Conservation (phyloP, 2,797 vertebrate genomes). For the Anabacerthia variegaticeps region DNA sequence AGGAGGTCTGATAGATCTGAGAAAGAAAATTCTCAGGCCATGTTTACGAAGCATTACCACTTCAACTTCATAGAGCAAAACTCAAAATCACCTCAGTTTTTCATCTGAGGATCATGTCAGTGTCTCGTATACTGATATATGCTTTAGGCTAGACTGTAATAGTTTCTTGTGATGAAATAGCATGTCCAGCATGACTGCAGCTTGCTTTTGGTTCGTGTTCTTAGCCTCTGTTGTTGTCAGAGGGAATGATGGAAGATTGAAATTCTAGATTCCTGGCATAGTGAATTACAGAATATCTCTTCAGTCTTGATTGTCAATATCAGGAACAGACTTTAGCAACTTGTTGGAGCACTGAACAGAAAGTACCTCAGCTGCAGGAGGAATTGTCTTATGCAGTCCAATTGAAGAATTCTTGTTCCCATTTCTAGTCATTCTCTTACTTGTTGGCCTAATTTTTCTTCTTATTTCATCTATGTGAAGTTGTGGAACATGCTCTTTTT, state of each 20-base stretch:
- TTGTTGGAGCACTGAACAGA: neutral
- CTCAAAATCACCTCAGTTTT: neutral
- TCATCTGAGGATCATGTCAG: neutral
- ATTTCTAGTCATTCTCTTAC: neutral
- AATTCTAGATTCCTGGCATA: neutral
- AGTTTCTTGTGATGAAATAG: neutral
- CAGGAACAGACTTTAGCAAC: neutral
- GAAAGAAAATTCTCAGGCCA: neutral
- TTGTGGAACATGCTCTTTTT: neutral
- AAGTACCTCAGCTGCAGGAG: neutral
- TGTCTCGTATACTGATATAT: neutral
- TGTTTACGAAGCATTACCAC: neutral
- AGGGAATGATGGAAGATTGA: neutral
- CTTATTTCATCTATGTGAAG: neutral
- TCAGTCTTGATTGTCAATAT: neutral
- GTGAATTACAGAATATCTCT: neutral
- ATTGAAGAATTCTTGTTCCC: neutral
- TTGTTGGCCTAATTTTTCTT: neutral
- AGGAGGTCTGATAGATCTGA: neutral
- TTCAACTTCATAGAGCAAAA: neutral
- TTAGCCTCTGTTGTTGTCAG: neutral
- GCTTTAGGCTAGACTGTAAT: neutral
- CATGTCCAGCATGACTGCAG: neutral
- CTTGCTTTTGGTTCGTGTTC: neutral
- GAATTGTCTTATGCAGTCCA: neutral